Evolutionary conservation across 2,797 vertebrate genomes (phyloP), one percentile per base, ranked within the genome.

Genomic region (Propithecus deckenii): DNA sequence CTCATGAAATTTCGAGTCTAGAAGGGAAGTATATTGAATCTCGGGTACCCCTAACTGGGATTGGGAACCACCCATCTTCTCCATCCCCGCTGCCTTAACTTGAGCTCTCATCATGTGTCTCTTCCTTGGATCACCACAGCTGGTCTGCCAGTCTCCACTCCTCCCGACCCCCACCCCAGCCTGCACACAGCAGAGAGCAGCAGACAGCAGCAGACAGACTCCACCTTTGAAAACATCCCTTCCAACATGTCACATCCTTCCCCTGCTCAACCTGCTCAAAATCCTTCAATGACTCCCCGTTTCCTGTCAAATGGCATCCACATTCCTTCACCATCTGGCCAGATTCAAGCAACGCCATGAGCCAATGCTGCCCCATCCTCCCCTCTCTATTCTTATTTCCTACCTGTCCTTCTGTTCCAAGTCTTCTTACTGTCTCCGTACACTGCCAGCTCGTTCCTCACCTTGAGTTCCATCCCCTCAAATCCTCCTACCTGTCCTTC

Each of bases 181-280:
- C 86, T 94, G 80, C 84, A 92, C 92, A 96, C 23, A 92, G 67
- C 86, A 96, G 85, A 97, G 55, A 78, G 80, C 55, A 86, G 75
- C 81, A 95, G 85, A 97, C 67, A 76, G 80, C 61, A 89, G 75
- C 76, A 94, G 75, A 88, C 80, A 69, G 91, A 93, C 91, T 81
- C 88, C 55, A 61, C 96, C 96, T 97, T 98, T 97, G 88, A 96
- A 97, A 98, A 97, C 96, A 97, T 98, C 95, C 96, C 97, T 96
- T 96, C 92, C 79, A 94, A 72, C 74, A 63, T 96, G 95, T 95
- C 97, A 97, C 65, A 96, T 97, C 97, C 97, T 98, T 98, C 95
- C 97, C 86, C 83, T 91, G 88, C 76, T 96, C 94, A 96, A 91
- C 91, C 75, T 96, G 94, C 71, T 96, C 86, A 93, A 93, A 96